These are phyloP conservation scores for Donacobius atricapilla DNA, from an alignment of 2,113 vertebrate genomes.

Conservation along the genomic window DNA sequence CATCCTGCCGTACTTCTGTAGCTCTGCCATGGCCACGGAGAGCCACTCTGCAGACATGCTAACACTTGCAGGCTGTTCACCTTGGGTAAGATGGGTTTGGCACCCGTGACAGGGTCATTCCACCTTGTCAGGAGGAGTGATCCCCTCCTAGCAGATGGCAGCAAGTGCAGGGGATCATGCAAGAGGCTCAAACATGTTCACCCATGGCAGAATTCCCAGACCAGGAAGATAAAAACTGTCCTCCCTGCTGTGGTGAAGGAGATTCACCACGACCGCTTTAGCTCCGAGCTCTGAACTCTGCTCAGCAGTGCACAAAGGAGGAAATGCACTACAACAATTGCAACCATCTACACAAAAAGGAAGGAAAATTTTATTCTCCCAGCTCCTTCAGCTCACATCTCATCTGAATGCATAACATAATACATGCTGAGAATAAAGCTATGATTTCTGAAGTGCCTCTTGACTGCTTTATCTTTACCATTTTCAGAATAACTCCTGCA, in stretches of 20 bases:
- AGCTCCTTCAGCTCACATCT: background rate
- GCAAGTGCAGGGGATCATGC: background rate
- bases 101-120: background rate
- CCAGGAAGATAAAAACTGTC: background rate
- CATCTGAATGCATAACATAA: background rate
- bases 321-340: background rate
- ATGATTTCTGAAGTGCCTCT: background rate
- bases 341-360: background rate
- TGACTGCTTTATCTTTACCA: background rate
- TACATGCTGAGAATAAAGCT: background rate
- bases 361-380: background rate
- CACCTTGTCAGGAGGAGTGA: background rate
- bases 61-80: background rate
- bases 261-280: background rate
- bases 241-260: background rate
- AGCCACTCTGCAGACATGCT: background rate
- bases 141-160: conserved; percentile 35
- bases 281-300: background rate
- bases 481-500: background rate
- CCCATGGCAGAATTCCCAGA: conserved; percentile 13
- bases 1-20: background rate
- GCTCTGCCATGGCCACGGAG: background rate
- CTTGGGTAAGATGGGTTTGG: background rate
- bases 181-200: background rate
- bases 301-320: background rate